A percentile compares a stretch with the other conserved stretches of the same genome.
phyloP scores from a whole-genome alignment of 2,888 invertebrate species.

The Clusia tigrina region DNA sequence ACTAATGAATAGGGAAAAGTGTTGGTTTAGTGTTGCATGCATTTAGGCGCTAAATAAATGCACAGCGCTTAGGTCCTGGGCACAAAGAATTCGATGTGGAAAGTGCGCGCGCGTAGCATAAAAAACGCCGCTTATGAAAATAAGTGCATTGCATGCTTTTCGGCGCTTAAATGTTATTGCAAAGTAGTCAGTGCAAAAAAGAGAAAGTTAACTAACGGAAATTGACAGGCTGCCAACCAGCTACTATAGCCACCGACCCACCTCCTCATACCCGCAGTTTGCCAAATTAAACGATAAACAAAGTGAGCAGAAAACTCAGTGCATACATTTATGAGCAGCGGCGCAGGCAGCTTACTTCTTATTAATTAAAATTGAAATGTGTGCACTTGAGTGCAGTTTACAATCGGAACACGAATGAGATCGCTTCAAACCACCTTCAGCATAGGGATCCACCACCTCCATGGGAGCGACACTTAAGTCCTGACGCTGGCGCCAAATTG shows the following conservation, averaged over 20 bases:
- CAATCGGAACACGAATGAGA: neutral
- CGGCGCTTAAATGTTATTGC: neutral
- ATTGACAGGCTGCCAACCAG: no score
- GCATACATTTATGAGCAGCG: no score
- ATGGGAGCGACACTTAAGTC: no score
- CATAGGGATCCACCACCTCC: no score
- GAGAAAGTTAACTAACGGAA: neutral
- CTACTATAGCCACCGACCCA: no score
- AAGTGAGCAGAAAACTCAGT: no score
- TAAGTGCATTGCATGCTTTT: conserved; percentile 4
- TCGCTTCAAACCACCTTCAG: no score
- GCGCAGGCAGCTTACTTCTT: neutral
- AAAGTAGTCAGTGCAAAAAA: neutral
- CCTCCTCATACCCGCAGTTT: no score
- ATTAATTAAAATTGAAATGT: neutral
- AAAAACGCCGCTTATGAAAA: conserved; percentile 2
- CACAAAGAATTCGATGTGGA: conserved; percentile 41
- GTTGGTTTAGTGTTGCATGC: conserved; percentile 41
- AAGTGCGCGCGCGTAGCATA: neutral
- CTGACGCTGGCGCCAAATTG: neutral
- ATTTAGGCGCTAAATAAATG: conserved; percentile 31
- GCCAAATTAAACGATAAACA: no score
- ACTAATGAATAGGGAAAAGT: conserved; percentile 34
- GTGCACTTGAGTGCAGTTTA: neutral
- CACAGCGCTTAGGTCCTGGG: neutral